Percentiles rank a stretch among this genome's conserved stretches.
phyloP scores from a whole-genome alignment of 2,797 vertebrate species.

The Gymnothorax javanicus region DNA sequence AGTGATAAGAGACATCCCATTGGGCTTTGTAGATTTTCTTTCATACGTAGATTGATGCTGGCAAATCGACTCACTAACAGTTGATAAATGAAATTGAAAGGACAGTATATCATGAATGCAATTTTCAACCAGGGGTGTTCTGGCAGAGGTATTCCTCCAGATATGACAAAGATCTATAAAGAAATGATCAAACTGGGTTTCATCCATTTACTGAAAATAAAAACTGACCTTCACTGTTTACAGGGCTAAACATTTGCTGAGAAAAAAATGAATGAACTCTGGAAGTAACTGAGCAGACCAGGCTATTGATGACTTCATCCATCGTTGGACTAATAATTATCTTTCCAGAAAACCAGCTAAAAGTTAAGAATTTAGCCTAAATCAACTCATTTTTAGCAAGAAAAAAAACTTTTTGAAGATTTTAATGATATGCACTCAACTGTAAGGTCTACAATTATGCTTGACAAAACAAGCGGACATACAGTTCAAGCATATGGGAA shows the following conservation, averaged over 20 bases:
- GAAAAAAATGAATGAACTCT: slow-evolving; percentile 39
- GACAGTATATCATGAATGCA: background rate
- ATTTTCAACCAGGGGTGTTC: background rate
- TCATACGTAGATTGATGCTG: background rate
- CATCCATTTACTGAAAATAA: background rate
- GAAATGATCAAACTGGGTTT: background rate
- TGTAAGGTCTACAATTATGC: background rate
- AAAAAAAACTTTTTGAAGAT: background rate
- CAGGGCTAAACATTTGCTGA: slow-evolving; percentile 38
- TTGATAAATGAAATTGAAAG: background rate
- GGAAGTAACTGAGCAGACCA: slow-evolving; percentile 34
- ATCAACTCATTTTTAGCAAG: slow-evolving; percentile 24
- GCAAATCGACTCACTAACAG: background rate
- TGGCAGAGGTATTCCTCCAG: background rate
- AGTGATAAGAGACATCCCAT: background rate
- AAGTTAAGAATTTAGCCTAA: background rate
- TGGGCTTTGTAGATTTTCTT: background rate
- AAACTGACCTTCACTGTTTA: slow-evolving; percentile 41
- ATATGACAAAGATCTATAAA: background rate
- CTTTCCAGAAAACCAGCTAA: background rate
- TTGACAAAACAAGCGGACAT: no score
- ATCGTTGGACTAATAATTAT: slow-evolving; percentile 37
- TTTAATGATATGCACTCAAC: background rate
- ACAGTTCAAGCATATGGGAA: no score
- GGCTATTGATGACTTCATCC: slow-evolving; percentile 45